A percentile compares a stretch with the other conserved stretches of the same genome.
Evolutionary conservation across 1,140 invertebrate species (phyloP).

Genomic region (Drosophila pseudoobscura): DNA sequence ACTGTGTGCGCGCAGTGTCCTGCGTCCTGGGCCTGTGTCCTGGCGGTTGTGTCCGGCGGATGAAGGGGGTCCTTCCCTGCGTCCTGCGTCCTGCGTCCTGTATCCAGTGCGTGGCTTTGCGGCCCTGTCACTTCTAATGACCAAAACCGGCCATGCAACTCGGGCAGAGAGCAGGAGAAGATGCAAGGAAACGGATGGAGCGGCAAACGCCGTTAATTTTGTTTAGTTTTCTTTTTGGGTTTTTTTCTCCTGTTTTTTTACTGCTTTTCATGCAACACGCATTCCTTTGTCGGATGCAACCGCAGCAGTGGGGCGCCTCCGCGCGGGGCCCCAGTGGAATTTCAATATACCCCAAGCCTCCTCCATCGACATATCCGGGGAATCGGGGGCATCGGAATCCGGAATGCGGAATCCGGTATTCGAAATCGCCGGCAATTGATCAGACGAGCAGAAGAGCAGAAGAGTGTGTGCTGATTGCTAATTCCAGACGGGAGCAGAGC

Average conservation of each 20-base stretch:
- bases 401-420: slow-evolving; percentile 5
- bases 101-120: slow-evolving; percentile 47
- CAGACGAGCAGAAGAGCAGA: not conserved
- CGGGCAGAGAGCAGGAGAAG: slow-evolving; percentile 9
- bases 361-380: too few relatives aligned
- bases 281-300: not conserved
- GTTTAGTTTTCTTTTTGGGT: slow-evolving; percentile 45
- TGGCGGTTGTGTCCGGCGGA: too few relatives aligned
- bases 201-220: slow-evolving; percentile 61
- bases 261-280: not conserved
- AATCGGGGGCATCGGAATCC: slow-evolving; percentile 20
- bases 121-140: slow-evolving; percentile 73
- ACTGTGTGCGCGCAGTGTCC: slow-evolving; percentile 5
- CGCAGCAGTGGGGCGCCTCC: slow-evolving; percentile 6
- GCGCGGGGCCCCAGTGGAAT: slow-evolving; percentile 8
- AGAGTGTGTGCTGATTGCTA: slow-evolving; percentile 25
- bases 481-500: slow-evolving; percentile 14
- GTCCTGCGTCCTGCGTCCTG: not conserved
- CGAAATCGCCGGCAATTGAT: slow-evolving; percentile 32
- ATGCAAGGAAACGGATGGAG: slow-evolving; percentile 23
- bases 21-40: not conserved
- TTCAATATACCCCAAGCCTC: slow-evolving; percentile 30
- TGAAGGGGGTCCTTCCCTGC: not conserved
- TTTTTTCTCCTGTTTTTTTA: slow-evolving; percentile 8
- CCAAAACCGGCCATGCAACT: slow-evolving; percentile 42